A percentile compares a stretch with the other conserved stretches of the same genome.
Evolutionary conservation across 1,140 invertebrate species (phyloP).

Genomic region (Lepidurus arcticus): DNA sequence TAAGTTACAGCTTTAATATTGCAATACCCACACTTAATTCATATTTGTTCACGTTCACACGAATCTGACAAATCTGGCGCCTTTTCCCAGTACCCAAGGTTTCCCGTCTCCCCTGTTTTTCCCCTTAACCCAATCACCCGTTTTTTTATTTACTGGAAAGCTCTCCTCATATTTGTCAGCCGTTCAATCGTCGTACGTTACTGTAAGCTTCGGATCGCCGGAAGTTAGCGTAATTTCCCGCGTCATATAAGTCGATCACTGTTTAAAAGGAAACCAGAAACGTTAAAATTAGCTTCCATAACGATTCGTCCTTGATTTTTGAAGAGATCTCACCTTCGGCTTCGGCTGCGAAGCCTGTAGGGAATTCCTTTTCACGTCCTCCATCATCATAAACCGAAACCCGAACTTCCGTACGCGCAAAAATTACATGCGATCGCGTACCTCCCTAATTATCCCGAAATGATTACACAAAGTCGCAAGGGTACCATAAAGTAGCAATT

Average conservation of each 20-base stretch:
- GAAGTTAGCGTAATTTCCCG: conserved; percentile 35
- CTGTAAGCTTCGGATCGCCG: conserved; percentile 34
- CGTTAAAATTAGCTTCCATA: neutral
- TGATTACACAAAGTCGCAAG: conserved; percentile 1
- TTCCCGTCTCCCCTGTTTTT: neutral
- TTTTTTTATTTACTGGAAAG: neutral
- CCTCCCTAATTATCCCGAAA: conserved; percentile 35
- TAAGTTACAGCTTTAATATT: neutral
- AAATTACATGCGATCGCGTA: conserved; percentile 41
- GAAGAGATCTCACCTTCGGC: conserved; percentile 39
- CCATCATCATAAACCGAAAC: conserved; percentile 41
- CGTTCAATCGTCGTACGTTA: conserved; percentile 28
- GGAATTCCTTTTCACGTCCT: conserved; percentile 34
- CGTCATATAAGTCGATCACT: conserved; percentile 37
- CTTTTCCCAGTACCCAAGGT: neutral
- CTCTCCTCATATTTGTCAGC: neutral
- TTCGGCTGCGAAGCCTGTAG: conserved; percentile 41
- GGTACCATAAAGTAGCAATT: neutral
- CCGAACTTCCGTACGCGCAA: conserved; percentile 40
- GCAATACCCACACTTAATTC: neutral
- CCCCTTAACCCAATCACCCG: neutral
- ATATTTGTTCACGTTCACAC: neutral
- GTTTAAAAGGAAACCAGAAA: neutral
- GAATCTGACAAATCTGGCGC: neutral
- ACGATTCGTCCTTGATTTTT: neutral